Evolutionary conservation across 2,888 invertebrate genomes (phyloP), one percentile per base, ranked within the genome.

Genomic region (Steinernema hermaphroditum): DNA sequence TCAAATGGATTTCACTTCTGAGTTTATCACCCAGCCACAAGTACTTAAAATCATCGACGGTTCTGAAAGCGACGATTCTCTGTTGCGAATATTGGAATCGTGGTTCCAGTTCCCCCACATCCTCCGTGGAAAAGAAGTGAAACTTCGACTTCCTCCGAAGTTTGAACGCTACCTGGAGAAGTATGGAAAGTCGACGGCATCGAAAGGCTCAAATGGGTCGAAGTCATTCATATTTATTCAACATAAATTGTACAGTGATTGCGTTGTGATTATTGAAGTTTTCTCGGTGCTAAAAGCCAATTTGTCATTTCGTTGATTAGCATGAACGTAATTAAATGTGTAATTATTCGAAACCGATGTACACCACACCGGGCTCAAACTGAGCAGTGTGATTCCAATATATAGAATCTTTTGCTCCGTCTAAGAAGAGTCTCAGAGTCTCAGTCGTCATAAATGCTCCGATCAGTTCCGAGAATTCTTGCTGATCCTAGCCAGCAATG

Each of bases 241-340:
- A 27, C 54, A 54, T 16, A 16, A 9, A 27, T 6, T 24, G 24
- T 27, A 54, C 14, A 54, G 27, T 54, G 54, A 27, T 27, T 54
- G 22, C 27, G 54, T 54, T 54, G 54, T 54, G 54, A 54, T 54
- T 54, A 16, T 54, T 27, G 54, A 54, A 24, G 27, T 54, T 2
- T 24, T 54, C 4, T 54, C 54, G 22, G 54, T 54, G 22, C 22
- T 54, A 6, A 54, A 54, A 27, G 54, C 54, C 1, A 54, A 54
- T 54, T 27, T 54, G 54, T 54, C 27, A 27, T 54, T 54, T 27
- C 54, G 54, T 2, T 54, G 16, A 54, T 22, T 46, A 37, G n/a
- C n/a, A n/a, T n/a, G n/a, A n/a, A n/a, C n/a, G n/a, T n/a, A n/a
- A n/a, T n/a, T n/a, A n/a, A n/a, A n/a, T n/a, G n/a, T n/a, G n/a